Percentiles rank a stretch among this genome's conserved stretches.
Evolutionary conservation across 1,140 invertebrate species (phyloP).

Genomic region (Cherax quadricarinatus): DNA sequence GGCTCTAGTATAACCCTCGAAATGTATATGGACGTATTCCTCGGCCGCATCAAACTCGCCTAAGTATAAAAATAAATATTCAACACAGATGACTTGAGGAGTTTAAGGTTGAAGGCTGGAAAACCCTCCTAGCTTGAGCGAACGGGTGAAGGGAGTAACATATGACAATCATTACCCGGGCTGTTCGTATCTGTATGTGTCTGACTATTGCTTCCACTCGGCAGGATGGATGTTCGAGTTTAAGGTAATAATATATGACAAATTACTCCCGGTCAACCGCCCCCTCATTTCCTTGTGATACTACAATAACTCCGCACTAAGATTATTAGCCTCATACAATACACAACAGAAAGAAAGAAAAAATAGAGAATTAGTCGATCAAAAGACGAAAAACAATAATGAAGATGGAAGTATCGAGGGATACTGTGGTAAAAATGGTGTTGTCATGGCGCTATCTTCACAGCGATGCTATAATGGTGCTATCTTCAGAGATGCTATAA

Average conservation of each 20-base stretch:
- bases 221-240: neutral
- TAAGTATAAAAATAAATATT: neutral
- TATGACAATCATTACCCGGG: constrained; percentile 36
- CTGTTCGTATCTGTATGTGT: constrained; percentile 54
- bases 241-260: neutral
- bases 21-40: neutral
- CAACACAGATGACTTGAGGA: neutral
- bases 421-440: neutral
- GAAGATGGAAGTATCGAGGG: constrained; percentile 2
- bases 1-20: neutral
- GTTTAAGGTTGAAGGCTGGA: neutral
- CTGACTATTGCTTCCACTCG: constrained; percentile 46
- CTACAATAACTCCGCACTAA: constrained; percentile 39
- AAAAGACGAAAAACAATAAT: neutral
- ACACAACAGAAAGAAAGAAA: constrained; percentile 10
- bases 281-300: constrained; percentile 40
- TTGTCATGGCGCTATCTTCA: neutral
- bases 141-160: neutral
- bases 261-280: neutral
- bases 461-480: neutral
- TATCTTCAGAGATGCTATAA: too few species aligned
- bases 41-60: neutral
- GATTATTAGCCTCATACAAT: constrained; percentile 10
- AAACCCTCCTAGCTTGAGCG: neutral
- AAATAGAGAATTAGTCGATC: constrained; percentile 7